Base-by-base conservation (phyloP, 64 coral and sea anemone species). In the Montipora foliosa region DNA sequence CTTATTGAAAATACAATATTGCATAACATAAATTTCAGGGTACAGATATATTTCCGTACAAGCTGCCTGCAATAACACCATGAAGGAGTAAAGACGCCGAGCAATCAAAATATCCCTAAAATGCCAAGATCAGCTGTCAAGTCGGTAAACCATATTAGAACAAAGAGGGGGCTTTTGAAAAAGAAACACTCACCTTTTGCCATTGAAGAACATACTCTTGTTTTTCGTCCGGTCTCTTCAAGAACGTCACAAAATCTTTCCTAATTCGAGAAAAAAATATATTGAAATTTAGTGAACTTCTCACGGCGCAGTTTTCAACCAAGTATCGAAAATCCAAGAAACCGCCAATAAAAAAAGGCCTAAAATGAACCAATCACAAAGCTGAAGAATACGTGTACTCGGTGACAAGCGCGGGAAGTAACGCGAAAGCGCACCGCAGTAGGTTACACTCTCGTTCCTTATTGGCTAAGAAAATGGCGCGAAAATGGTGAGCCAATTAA, bases 171-270 rank as follows among this genome's bases (percentile, higher is more conserved):
- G 37, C 37, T 37, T 37, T 37, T 37, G 37, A 37, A 37, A 37
- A 37, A 37, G 37, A 37, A 37, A 37, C 37, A 58, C 37, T 57
- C 47, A 96, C 95, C 95, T 82, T 94, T 77, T 98, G 97, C 97
- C 97, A 98, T 25, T 98, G 97, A 16, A 94, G 62, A 22, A 98
- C 94, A 20, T 96, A 98, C 44, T 98, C 97, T 12, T 94, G 94
- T 75, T 98, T 98, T 51, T 98, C 94, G 51, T 98, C 97, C n/a
- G 97, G 97, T 16, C 97, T 88, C 74, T 88, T 95, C 69, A 98
- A 48, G 83, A 96, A 98, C 50, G 60, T 85, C 17, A 98, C 90
- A 81, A 98, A 98, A 49, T 98, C 97, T 79, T 96, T 95, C 51
- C 97, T 98, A 67, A 1, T 52, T 15, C 13, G 7, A 52, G 16